Base-by-base conservation (phyloP, 2,888 invertebrate species). In the Chalcis sispes region DNA sequence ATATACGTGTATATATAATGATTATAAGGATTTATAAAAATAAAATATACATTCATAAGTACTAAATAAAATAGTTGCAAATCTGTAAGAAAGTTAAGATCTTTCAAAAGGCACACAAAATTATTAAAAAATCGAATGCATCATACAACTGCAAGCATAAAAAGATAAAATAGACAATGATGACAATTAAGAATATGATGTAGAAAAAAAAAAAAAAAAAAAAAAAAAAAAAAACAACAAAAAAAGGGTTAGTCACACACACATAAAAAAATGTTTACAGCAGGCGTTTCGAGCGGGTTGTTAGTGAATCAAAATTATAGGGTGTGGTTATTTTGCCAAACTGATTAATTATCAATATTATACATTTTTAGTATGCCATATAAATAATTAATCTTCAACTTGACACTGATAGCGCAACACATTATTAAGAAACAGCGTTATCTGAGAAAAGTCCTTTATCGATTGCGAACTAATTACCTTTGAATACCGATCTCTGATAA, bases 311-410 rank as follows among this genome's bases (percentile, higher is more conserved):
- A 67, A 67, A 64, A 56, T 72, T 48, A 72, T n/a, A 66, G 46
- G 66, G 62, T 40, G 1, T 67, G 32, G 50, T 56, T 75, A n/a
- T 59, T 18, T 72, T 66, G 69, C 73, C 64, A 70, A 73, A 73
- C 23, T 64, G 72, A 77, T 77, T 75, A 72, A 77, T 77, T 67
- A 75, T 74, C 77, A 52, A 77, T 62, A 66, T 66, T 40, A 56
- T 61, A 69, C 56, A n/a, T n/a, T n/a, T n/a, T 29, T 3, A 50
- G 50, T 23, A n/a, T 58, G 48, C 52, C 32, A 67, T 61, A 72
- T 70, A 20, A 67, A 74, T 75, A 72, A 77, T 77, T 66, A 74
- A 77, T 77, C 77, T 67, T 62, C 40, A 71, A 74, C 65, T 74
- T 61, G 61, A 69, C 75, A 77, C 67, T 71, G 65, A 74, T 64